Conservation (phyloP, 2,113 vertebrate genomes). For the Pitta sordida region DNA sequence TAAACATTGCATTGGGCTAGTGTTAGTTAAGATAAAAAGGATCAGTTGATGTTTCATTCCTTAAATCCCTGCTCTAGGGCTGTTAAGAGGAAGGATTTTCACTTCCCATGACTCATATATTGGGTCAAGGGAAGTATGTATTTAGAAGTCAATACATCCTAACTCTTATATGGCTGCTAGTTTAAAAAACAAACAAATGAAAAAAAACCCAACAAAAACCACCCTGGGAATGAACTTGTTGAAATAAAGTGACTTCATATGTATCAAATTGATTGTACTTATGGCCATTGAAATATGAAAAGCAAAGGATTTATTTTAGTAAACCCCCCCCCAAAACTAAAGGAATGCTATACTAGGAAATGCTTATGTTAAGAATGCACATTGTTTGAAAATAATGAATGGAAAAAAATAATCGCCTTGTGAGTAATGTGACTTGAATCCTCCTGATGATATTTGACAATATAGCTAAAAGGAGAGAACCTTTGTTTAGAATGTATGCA, state of each 20-base stretch:
- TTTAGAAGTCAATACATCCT: neutral
- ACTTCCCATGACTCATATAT: neutral
- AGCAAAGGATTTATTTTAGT: neutral
- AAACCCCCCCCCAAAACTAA: too few species aligned
- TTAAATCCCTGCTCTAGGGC: neutral
- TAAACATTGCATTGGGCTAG: neutral
- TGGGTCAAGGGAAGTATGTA: neutral
- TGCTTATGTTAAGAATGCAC: neutral
- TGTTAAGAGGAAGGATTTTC: neutral
- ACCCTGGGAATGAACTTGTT: neutral
- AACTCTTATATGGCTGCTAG: neutral
- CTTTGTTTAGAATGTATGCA: neutral
- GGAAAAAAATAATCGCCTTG: neutral
- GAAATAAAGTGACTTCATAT: neutral
- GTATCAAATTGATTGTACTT: neutral
- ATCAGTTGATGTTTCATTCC: neutral
- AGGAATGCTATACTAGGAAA: neutral
- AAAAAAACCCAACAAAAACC: too few species aligned
- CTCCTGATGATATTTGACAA: neutral
- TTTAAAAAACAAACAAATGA: neutral
- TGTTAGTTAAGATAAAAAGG: neutral
- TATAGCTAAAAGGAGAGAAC: neutral
- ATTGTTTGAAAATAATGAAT: constrained; percentile 7
- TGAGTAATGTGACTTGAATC: neutral
- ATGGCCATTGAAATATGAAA: neutral